A percentile compares a stretch with the other conserved stretches of the same genome.
Conservation (phyloP, 37 sponge, comb jelly and placozoan genomes). For the Aplysina aerophoba region DNA sequence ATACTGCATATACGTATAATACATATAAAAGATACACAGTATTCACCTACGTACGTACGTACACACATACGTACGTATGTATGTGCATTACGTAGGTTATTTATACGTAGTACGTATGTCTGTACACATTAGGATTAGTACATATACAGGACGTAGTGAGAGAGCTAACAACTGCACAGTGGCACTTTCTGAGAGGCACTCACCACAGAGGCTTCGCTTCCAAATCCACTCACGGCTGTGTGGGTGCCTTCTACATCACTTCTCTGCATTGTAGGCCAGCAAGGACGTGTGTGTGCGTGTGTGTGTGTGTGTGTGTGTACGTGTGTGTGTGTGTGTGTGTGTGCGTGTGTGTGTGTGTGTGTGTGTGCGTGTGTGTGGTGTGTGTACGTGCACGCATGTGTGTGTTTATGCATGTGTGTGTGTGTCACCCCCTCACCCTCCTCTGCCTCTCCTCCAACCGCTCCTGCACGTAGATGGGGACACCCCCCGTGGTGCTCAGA, state of each 20-base stretch:
- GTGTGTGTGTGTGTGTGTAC: slow-evolving; percentile 17
- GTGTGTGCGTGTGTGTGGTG: not conserved
- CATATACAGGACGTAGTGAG: no score
- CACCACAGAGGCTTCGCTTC: slow-evolving; percentile 6
- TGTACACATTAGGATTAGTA: no score
- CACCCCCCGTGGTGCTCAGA: slow-evolving; percentile 57
- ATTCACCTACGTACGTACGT: no score
- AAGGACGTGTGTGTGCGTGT: no score
- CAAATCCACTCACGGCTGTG: not conserved
- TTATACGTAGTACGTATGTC: no score
- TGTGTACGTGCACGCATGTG: not conserved
- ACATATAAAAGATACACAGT: no score
- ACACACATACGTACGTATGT: no score
- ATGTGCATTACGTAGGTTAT: no score
- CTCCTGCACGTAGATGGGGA: slow-evolving; percentile 82
- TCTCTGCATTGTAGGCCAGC: not conserved
- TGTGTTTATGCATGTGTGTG: not conserved
- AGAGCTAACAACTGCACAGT: no score
- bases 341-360: slow-evolving; percentile 17
- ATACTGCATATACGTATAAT: no score
- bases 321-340: slow-evolving; percentile 36
- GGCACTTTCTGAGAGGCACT: no score
- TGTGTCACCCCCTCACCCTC: slow-evolving; percentile 36
- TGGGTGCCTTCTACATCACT: slow-evolving; percentile 1
- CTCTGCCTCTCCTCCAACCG: slow-evolving; percentile 76